phyloP scores from a whole-genome alignment of 2,888 invertebrate species.

The Micoletzkya japonica region DNA sequence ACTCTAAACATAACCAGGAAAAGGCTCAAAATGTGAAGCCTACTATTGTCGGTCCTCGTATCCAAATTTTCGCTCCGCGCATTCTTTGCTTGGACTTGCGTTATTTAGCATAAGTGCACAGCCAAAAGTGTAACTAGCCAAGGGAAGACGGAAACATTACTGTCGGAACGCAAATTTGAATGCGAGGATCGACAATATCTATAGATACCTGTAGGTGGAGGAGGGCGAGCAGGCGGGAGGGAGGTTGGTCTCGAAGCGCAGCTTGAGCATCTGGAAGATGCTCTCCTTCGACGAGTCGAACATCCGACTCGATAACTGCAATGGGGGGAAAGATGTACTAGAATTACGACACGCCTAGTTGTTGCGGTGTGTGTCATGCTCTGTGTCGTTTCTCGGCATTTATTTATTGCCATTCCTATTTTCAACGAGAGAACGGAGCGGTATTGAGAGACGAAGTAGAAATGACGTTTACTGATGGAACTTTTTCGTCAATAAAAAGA shows the following conservation, averaged over 20 bases:
- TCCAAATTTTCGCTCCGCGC: no score
- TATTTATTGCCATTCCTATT: neutral
- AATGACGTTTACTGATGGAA: neutral
- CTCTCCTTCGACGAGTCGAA: constrained; percentile 42
- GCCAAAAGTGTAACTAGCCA: no score
- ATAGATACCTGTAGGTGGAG: constrained; percentile 4
- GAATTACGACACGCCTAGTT: no score
- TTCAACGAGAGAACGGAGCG: neutral
- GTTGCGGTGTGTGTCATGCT: no score
- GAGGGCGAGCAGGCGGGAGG: constrained; percentile 17
- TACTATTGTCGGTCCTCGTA: no score
- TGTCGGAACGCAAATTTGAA: no score
- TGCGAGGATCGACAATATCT: neutral
- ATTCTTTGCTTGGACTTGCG: no score
- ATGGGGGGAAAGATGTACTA: neutral
- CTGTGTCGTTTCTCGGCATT: no score
- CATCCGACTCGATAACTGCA: constrained; percentile 46
- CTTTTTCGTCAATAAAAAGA: neutral
- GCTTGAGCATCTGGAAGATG: constrained; percentile 48
- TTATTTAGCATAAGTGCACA: no score
- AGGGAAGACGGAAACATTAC: no score
- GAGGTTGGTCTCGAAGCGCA: neutral
- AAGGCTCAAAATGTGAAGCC: no score
- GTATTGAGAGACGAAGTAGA: neutral
- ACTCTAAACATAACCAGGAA: no score